phyloP scores from a whole-genome alignment of 2,888 invertebrate genomes.

The Iselma pallidipennis region DNA sequence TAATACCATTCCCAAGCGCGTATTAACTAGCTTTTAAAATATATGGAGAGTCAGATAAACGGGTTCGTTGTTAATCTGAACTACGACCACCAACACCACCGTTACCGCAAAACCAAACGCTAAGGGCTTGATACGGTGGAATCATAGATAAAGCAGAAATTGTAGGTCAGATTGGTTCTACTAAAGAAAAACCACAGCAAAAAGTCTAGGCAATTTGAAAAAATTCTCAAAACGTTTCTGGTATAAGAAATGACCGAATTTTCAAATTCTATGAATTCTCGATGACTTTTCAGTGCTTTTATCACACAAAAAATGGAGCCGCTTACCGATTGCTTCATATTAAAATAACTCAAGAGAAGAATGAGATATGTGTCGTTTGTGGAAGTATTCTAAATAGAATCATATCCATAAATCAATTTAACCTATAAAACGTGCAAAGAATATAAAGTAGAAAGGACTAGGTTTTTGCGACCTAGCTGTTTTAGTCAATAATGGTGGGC shows the following conservation, averaged over 20 bases:
- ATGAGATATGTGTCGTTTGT: background rate
- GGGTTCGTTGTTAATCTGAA: background rate
- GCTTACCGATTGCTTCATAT: background rate
- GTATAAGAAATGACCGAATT: background rate
- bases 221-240: too few relatives aligned
- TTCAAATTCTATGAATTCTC: background rate
- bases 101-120: background rate
- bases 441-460: background rate
- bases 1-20: background rate
- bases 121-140: background rate
- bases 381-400: background rate
- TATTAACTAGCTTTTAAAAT: background rate
- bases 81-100: background rate
- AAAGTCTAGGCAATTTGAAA: too few relatives aligned
- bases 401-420: slow-evolving; percentile 1
- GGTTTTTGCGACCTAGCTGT: background rate
- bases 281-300: background rate
- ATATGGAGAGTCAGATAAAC: background rate
- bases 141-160: background rate
- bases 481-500: background rate
- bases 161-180: background rate
- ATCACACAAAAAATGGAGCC: background rate
- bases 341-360: background rate
- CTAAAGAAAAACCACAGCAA: background rate
- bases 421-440: background rate